Percentiles rank a stretch among this genome's conserved stretches.
Conservation (phyloP, 2,888 invertebrate species). For the Idaea dimidiata region DNA sequence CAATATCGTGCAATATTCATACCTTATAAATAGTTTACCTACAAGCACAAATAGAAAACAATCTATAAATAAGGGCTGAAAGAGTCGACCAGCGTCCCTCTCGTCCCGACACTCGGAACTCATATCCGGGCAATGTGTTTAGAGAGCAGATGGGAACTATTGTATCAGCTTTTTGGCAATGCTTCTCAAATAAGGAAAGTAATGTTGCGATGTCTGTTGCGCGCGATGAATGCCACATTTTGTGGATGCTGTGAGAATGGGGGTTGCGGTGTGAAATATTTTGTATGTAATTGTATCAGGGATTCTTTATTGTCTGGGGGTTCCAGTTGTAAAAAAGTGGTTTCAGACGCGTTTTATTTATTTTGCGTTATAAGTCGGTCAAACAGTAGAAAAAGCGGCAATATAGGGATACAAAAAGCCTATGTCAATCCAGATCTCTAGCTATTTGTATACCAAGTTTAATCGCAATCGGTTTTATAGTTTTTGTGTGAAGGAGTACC, state of each 20-base stretch:
- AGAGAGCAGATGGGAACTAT: slow-evolving; percentile 4
- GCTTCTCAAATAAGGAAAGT: background rate
- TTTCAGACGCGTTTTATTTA: too few relatives aligned
- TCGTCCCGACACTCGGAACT: background rate
- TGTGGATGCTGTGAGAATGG: slow-evolving; percentile 7
- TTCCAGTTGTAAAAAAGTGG: too few relatives aligned
- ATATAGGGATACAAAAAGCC: too few relatives aligned
- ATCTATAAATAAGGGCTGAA: background rate
- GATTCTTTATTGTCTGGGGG: too few relatives aligned
- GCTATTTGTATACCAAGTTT: too few relatives aligned
- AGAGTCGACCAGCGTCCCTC: background rate
- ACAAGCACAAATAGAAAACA: background rate
- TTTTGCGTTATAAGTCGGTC: too few relatives aligned
- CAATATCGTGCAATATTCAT: too few relatives aligned
- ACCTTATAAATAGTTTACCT: background rate
- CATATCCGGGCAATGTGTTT: slow-evolving; percentile 6
- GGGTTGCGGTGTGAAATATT: background rate
- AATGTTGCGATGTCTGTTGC: slow-evolving; percentile 2
- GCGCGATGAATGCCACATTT: slow-evolving; percentile 4
- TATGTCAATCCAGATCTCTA: too few relatives aligned
- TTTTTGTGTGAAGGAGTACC: too few relatives aligned
- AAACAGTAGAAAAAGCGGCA: too few relatives aligned
- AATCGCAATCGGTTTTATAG: too few relatives aligned
- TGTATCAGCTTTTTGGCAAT: slow-evolving; percentile 4
- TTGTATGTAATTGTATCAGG: background rate